Conservation (phyloP, 2,888 invertebrate genomes). For the Lacanobia wlatinum region DNA sequence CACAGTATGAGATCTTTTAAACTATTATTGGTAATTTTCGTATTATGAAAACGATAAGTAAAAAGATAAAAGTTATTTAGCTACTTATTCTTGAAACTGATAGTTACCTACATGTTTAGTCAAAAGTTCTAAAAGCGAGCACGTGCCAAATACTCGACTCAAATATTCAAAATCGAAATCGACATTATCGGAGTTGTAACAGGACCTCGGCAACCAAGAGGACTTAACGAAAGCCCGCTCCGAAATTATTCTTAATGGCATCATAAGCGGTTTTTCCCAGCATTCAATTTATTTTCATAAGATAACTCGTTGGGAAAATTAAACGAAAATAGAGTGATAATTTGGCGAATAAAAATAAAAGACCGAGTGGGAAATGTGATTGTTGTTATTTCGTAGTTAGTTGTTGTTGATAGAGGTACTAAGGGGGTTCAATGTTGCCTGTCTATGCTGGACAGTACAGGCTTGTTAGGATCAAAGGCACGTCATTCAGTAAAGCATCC, state of each 20-base stretch:
- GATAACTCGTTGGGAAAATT: slow-evolving; percentile 78
- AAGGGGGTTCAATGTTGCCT: slow-evolving; percentile 13
- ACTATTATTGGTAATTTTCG: not conserved
- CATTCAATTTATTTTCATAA: slow-evolving; percentile 79
- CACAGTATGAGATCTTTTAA: slow-evolving; percentile 3
- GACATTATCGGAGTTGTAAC: slow-evolving; percentile 73
- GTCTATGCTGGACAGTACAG: slow-evolving; percentile 52
- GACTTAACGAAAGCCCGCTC: slow-evolving; percentile 71
- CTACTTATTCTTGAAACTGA: slow-evolving; percentile 3
- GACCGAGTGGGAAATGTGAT: slow-evolving; percentile 25
- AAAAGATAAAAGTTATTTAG: slow-evolving; percentile 2
- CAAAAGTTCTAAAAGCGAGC: slow-evolving; percentile 16
- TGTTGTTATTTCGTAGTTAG: slow-evolving; percentile 51
- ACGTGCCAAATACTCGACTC: slow-evolving; percentile 41
- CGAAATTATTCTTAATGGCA: slow-evolving; percentile 76
- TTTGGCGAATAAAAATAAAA: slow-evolving; percentile 51
- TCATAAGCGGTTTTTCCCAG: slow-evolving; percentile 78
- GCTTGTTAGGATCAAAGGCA: slow-evolving; percentile 73
- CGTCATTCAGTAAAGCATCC: slow-evolving; percentile 74
- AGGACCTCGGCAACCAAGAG: slow-evolving; percentile 69
- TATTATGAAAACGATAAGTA: slow-evolving; percentile 4
- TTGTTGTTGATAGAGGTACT: slow-evolving; percentile 23
- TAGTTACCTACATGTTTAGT: slow-evolving; percentile 6
- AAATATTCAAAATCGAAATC: slow-evolving; percentile 70
- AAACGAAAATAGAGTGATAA: slow-evolving; percentile 73